These are phyloP conservation scores for Crocidura indochinensis DNA, from an alignment of 2,797 vertebrate species.

Conservation along the genomic window DNA sequence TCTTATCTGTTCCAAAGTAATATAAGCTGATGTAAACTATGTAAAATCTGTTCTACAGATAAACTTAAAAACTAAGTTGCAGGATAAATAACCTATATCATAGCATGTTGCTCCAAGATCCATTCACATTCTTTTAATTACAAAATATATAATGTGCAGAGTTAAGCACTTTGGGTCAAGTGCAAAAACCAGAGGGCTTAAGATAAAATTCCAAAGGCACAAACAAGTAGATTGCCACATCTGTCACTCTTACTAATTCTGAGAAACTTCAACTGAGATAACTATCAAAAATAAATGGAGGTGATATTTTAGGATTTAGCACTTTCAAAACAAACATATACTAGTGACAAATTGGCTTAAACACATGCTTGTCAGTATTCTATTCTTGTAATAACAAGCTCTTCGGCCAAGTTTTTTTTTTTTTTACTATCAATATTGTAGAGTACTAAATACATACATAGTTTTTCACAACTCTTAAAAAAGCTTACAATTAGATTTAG, in stretches of 20 bases:
- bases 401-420: neutral
- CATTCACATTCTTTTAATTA: neutral
- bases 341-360: neutral
- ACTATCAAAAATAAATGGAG: conserved; percentile 2
- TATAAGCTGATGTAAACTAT: conserved; percentile 20
- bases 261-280: neutral
- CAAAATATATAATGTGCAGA: neutral
- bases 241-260: conserved; percentile 3
- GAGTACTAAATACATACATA: conserved; percentile 2
- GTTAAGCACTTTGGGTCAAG: neutral
- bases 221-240: neutral
- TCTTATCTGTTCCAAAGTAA: conserved; percentile 6
- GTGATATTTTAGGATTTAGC: conserved; percentile 29
- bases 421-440: neutral
- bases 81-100: neutral
- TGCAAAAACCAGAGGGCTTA: neutral
- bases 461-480: conserved; percentile 30
- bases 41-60: conserved; percentile 18
- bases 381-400: conserved; percentile 1
- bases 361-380: neutral
- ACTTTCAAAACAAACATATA: neutral
- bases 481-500: conserved; percentile 25
- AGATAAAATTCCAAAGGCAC: neutral
- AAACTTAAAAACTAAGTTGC: conserved; percentile 32
- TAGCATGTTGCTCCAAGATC: neutral